Base-by-base conservation (phyloP, 2,888 invertebrate species). In the Thymelicus acteon region DNA sequence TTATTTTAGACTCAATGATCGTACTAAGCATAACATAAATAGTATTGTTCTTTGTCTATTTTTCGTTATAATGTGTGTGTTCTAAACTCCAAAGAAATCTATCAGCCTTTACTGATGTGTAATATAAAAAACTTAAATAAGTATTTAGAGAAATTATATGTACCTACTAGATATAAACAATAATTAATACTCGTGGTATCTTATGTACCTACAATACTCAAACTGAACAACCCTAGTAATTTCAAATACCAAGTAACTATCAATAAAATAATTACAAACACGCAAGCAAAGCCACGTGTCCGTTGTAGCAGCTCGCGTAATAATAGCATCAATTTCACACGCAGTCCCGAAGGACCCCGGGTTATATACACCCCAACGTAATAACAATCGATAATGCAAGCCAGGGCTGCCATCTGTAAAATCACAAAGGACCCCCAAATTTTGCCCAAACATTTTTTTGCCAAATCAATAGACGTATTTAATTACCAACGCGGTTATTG, bases 281-380 rank as follows among this genome's bases (percentile, higher is more conserved):
- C 71, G 58, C 54, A 8, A 66, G 48, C 72, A 57, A 61, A 72
- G 72, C 63, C 72, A 73, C 77, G 77, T 75, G 75, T 39, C 77
- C 65, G 64, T 71, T 73, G 74, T 74, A 74, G 75, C 76, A 73
- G 75, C 74, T 76, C 67, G 73, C 70, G 64, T 71, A 79, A 88
- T 89, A 89, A 89, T 85, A 75, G 88, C 87, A 84, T 89, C 87
- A 83, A 88, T 90, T 88, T 86, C 87, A 86, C 83, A 83, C 84
- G 81, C 76, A 75, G 75, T 80, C 84, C 80, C 79, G 74, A 73
- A 76, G 78, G 78, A 78, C 81, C 74, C 77, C 72, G 73, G 74
- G 73, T 73, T 72, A 10, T 24, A 49, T 49, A 47, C 40, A 60
- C 64, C 70, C 73, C 77, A 78, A 77, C 79, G 80, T 82, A 82